Evolutionary conservation across 2,888 invertebrate genomes (phyloP), one percentile per base, ranked within the genome.

Genomic region (Timandra comae): DNA sequence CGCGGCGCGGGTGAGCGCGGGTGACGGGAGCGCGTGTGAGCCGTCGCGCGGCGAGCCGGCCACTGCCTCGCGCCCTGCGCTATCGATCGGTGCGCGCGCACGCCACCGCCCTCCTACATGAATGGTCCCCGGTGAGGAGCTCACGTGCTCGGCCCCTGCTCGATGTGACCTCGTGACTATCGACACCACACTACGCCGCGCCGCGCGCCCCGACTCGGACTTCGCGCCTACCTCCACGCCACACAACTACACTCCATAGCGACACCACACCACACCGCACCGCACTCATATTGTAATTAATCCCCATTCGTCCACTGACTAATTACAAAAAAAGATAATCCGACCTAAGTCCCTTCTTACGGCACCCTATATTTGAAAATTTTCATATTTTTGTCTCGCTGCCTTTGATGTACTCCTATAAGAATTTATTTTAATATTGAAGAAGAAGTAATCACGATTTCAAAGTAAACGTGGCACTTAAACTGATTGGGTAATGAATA

Each of bases 101-200:
- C 16, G 67, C 63, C 73, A 63, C 72, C 77, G 64, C 74, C 73
- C 77, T 65, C 61, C 61, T 62, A 63, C 65, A 73, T 78, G 76
- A 79, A 78, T 77, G 82, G 74, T 70, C 75, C 79, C 79, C 68
- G 73, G 74, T 63, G 64, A 66, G 60, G 62, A 65, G 76, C 80
- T 81, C 81, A 80, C 82, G 81, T 80, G 80, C 78, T 75, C 62
- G 62, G 59, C 49, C 58, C 54, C 57, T 51, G 63, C 57, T 54
- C 52, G 55, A 36, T 45, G 56, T 60, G 64, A 61, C 63, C 62
- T 56, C 55, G 51, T 52, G 46, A 41, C 52, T 45, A 48, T 58
- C 61, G 56, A 62, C 59, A 56, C 49, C 53, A 20, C 20, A 20
- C n/a, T n/a, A 6, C 20, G 20, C 20, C 20, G 22, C 21, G 21